These are phyloP conservation scores for Gracilinanus agilis DNA, from an alignment of 2,113 vertebrate species.

Conservation along the genomic window DNA sequence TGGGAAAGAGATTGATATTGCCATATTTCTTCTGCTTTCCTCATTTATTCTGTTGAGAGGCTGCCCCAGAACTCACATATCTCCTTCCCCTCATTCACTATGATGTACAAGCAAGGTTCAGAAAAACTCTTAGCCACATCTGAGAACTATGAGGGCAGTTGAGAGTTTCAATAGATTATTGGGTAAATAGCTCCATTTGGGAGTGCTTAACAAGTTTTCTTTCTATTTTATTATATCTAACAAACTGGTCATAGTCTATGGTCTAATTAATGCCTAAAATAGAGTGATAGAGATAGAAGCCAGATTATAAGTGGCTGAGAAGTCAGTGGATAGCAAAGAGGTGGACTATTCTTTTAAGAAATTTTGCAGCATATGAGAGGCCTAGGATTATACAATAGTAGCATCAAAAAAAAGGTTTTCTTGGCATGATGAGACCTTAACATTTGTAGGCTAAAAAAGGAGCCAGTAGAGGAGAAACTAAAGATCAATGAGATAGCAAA, in stretches of 20 bases:
- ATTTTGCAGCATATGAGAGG: not conserved
- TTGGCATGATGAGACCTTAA: not conserved
- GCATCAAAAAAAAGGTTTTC: not conserved
- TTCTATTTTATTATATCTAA: not conserved
- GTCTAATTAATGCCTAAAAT: not conserved
- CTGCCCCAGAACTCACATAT: not conserved
- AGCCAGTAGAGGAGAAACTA: not conserved
- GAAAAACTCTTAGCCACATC: not conserved
- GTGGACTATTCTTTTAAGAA: not conserved
- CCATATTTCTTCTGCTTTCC: not conserved
- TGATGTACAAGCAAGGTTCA: not conserved
- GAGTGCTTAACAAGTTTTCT: not conserved
- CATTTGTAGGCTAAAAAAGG: not conserved
- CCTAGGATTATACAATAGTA: not conserved
- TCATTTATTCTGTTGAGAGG: not conserved
- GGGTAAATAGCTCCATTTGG: not conserved
- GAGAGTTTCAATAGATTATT: not conserved
- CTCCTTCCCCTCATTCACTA: not conserved
- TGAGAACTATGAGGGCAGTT: not conserved
- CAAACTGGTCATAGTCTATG: not conserved
- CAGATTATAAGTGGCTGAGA: not conserved
- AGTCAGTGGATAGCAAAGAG: not conserved
- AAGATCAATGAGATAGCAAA: not conserved
- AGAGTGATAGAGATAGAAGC: not conserved
- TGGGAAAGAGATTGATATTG: not conserved